Evolutionary conservation across 2,113 vertebrate genomes (phyloP), one percentile per base, ranked within the genome.

Genomic region (Fregata magnificens): DNA sequence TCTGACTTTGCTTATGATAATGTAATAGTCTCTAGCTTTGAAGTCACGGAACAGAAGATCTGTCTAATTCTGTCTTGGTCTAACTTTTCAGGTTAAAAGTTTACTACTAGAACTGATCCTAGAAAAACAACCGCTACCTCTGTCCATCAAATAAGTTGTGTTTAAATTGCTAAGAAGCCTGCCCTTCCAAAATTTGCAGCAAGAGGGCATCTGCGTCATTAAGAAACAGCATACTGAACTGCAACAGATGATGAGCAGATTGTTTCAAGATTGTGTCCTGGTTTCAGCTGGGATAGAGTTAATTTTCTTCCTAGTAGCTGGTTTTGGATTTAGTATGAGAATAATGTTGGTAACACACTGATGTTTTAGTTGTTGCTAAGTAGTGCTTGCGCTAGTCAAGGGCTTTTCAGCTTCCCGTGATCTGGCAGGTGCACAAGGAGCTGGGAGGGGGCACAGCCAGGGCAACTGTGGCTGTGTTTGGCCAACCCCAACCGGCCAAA

Each of bases 111-210:
- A 62, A 70, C 28, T 65, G 31, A 76, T 34, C 31, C 34, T 40
- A 21, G 40, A 29, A 70, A 56, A 83, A 32, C 6, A 36, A 14
- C 3, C 20, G 7, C 24, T 24, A 22, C 11, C 14, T 69, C 25
- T 83, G 56, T 13, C 52, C 47, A 18, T 5, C 47, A 20, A 52
- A 40, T 18, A 21, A 42, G 6, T 3, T 12, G n/a, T 14, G n/a
- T 47, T 76, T 38, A 40, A 82, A 56, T 6, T 52, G 71, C 13
- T 25, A 31, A 72, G 77, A 61, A 91, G 49, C 77, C 53, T 82
- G 93, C 31, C 83, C 89, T 97, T 95, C 94, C 96, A 38, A n/a
- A 58, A 34, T 77, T 32, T 45, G 42, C 95, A 96, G 95, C 94
- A 91, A 95, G 93, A 17, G 89, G 96, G 94, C 96, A 95, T 70